Evolutionary conservation across 2,888 invertebrate genomes (phyloP).

Genomic region (Agriopis aurantiaria): DNA sequence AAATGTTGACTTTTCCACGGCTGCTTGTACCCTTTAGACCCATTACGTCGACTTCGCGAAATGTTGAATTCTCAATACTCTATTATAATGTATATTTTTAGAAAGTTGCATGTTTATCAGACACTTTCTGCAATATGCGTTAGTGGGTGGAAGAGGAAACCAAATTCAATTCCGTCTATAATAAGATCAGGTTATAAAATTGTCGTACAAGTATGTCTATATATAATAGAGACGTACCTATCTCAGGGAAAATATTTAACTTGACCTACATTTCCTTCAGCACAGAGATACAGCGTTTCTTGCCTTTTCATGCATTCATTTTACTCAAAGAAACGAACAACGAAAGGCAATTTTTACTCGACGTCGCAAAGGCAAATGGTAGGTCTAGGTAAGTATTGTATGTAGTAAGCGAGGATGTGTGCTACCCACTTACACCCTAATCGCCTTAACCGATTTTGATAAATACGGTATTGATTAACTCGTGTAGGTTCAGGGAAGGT

Average conservation of each 20-base stretch:
- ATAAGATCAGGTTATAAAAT: not conserved
- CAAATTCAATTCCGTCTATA: too few species aligned
- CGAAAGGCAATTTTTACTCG: not conserved
- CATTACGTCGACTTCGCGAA: not conserved
- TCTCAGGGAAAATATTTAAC: not conserved
- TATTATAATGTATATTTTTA: not conserved
- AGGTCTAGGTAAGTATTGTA: too few species aligned
- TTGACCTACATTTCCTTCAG: slow-evolving; percentile 7
- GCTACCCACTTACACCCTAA: too few species aligned
- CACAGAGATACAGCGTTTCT: not conserved
- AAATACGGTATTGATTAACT: too few species aligned
- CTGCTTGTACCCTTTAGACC: too few species aligned
- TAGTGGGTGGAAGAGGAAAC: too few species aligned
- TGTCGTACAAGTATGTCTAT: not conserved
- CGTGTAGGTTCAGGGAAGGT: too few species aligned
- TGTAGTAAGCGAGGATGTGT: too few species aligned
- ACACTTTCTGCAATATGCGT: not conserved
- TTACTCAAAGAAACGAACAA: slow-evolving; percentile 3
- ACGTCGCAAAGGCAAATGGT: too few species aligned
- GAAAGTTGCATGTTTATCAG: not conserved
- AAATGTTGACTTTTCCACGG: too few species aligned
- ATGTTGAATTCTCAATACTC: not conserved
- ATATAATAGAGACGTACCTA: not conserved
- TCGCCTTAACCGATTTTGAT: too few species aligned
- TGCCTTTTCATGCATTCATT: slow-evolving; percentile 8